Base-by-base conservation (phyloP, 92 coral and sea anemone species). In the Zoanthus solanderi region DNA sequence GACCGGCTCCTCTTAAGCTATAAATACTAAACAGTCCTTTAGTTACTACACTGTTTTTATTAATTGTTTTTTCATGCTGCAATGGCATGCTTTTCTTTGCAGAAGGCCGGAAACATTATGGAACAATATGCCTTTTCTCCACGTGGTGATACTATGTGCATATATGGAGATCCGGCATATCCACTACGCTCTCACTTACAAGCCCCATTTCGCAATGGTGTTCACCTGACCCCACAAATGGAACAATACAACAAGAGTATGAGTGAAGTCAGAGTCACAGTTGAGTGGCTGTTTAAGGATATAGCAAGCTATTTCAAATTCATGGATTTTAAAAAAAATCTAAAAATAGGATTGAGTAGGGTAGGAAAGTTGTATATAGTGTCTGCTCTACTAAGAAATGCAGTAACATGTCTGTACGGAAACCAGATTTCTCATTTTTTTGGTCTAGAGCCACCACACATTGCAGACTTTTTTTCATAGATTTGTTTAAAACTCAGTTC, bases 391-490 rank as follows among this genome's bases (percentile, higher is more conserved):
- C 60, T 53, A 53, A 53, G 60, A 53, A 53, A 53, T 53, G 60
- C 60, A 53, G 6, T 53, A 53, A 53, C 60, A 53, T 53, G 60
- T 53, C 60, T 53, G 60, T 53, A 53, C 60, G 9, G 60, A 53
- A 53, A 53, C 60, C 60, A 53, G 60, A 53, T 53, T 53, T 53
- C 60, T 53, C 60, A 53, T 5, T 53, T 53, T 53, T 53, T 53
- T 53, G 60, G 60, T 53, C 60, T 53, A 53, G 60, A 53, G 60
- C 60, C 60, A 53, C 60, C 60, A 66, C 34, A 66, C 72, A 66
- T 66, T 66, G 72, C 72, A 66, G 90, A 87, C 52, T 87, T 78
- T 75, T 87, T 87, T 87, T 60, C 90, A 87, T 87, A 81, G 83
- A 76, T 28, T 28, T 78, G 83, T 60, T 47, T 78, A 28, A 37